Conservation (phyloP, 2,888 invertebrate species). For the Proisotoma minuta region DNA sequence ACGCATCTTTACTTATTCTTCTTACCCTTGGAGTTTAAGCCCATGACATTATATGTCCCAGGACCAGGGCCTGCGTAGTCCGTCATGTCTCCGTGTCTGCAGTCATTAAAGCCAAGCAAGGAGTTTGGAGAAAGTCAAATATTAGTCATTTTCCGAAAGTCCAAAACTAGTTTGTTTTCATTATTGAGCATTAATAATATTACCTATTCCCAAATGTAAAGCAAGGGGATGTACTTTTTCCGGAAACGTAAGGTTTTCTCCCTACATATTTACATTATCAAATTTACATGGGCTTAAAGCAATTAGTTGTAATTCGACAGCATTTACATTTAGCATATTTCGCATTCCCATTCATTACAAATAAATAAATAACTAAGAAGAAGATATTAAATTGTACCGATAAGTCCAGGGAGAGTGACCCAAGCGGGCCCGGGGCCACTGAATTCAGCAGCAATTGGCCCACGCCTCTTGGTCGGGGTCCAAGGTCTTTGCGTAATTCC, state of each 20-base stretch:
- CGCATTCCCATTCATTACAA: no score
- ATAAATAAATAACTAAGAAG: no score
- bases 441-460: slow-evolving; percentile 81
- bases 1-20: no score
- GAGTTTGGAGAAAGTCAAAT: background rate
- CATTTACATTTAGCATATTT: no score
- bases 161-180: no score
- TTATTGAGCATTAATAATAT: slow-evolving; percentile 6
- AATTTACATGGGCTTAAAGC: no score
- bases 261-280: no score
- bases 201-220: slow-evolving; percentile 48
- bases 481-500: slow-evolving; percentile 76
- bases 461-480: slow-evolving; percentile 82
- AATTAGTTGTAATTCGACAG: no score
- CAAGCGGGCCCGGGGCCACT: slow-evolving; percentile 75
- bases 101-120: background rate
- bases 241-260: slow-evolving; percentile 45
- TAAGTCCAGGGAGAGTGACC: slow-evolving; percentile 72
- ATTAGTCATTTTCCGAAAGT: no score
- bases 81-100: slow-evolving; percentile 54
- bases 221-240: slow-evolving; percentile 47
- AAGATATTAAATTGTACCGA: slow-evolving; percentile 59
- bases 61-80: slow-evolving; percentile 76
- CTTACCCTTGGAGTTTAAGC: slow-evolving; percentile 75
- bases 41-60: slow-evolving; percentile 82